A percentile compares a stretch with the other conserved stretches of the same genome.
Conservation (phyloP, 2,888 invertebrate species). For the Drosophila pegasa region DNA sequence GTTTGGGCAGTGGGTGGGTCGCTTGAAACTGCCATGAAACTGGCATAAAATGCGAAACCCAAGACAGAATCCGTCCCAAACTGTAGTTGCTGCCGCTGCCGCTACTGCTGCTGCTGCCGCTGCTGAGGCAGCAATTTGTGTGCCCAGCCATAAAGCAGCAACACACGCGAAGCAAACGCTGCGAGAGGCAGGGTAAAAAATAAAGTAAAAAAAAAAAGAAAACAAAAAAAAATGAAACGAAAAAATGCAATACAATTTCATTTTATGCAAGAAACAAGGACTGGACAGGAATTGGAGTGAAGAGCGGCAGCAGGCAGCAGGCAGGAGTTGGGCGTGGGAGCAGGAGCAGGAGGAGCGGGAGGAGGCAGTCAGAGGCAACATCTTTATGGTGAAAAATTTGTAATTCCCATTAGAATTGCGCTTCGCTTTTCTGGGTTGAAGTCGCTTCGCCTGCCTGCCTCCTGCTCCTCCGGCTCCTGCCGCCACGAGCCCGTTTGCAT, state of each 20-base stretch:
- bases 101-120: constrained; percentile 22
- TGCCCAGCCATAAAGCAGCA: constrained; percentile 77
- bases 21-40: constrained; percentile 56
- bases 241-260: constrained; percentile 76
- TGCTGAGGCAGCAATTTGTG: constrained; percentile 71
- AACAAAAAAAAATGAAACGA: constrained; percentile 16
- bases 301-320: constrained; percentile 9
- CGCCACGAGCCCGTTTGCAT: constrained; percentile 10
- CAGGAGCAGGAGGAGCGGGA: neutral
- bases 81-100: constrained; percentile 28
- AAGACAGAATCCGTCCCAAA: constrained; percentile 60
- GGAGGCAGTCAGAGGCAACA: constrained; percentile 25
- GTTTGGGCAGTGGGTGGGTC: constrained; percentile 21
- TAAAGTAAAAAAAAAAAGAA: constrained; percentile 13
- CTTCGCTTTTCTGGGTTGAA: constrained; percentile 52
- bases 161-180: constrained; percentile 20
- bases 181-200: constrained; percentile 15
- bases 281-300: constrained; percentile 51
- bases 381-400: constrained; percentile 78
- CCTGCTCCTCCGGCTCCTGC: neutral
- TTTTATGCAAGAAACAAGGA: constrained; percentile 77
- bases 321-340: no score
- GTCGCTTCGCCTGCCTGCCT: neutral
- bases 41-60: constrained; percentile 73
- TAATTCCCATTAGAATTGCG: constrained; percentile 79